Percentiles rank a stretch among this genome's conserved stretches.
phyloP scores from a whole-genome alignment of 2,888 invertebrate species.

The Clostera curtula region DNA sequence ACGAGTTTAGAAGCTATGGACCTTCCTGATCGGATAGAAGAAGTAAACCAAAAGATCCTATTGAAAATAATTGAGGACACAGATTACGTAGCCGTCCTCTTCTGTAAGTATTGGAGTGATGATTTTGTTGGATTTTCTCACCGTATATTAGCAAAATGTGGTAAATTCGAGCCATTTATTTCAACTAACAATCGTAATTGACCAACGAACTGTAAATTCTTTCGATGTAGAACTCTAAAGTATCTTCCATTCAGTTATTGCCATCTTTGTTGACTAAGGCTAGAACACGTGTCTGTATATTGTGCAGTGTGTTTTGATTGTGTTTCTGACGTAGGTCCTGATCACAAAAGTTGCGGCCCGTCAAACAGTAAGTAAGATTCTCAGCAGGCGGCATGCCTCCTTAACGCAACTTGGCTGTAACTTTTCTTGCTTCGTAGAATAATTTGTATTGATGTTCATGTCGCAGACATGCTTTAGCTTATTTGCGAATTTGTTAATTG shows the following conservation, averaged over 20 bases:
- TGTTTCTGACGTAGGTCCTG: conserved; percentile 75
- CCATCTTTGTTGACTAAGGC: conserved; percentile 38
- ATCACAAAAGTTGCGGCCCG: conserved; percentile 72
- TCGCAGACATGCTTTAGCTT: conserved; percentile 51
- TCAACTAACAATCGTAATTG: conserved; percentile 54
- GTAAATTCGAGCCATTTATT: conserved; percentile 50
- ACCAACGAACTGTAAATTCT: conserved; percentile 39
- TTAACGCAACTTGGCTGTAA: conserved; percentile 56
- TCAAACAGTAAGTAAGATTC: conserved; percentile 72
- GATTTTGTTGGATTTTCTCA: conserved; percentile 36
- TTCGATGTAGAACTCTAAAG: conserved; percentile 44
- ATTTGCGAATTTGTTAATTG: conserved; percentile 25
- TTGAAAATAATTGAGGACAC: conserved; percentile 93
- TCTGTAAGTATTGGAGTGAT: conserved; percentile 85
- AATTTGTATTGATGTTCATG: conserved; percentile 35
- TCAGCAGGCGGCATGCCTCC: conserved; percentile 58
- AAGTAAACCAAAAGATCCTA: conserved; percentile 93
- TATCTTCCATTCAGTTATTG: conserved; percentile 38
- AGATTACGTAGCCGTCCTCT: conserved; percentile 92
- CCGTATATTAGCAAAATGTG: conserved; percentile 55
- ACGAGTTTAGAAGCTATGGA: conserved; percentile 97
- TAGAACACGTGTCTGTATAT: conserved; percentile 46
- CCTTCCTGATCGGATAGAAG: conserved; percentile 94
- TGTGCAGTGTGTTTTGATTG: conserved; percentile 69
- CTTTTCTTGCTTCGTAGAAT: conserved; percentile 59